These are phyloP conservation scores for Morus bassanus DNA, from an alignment of 2,797 vertebrate species.

Conservation along the genomic window DNA sequence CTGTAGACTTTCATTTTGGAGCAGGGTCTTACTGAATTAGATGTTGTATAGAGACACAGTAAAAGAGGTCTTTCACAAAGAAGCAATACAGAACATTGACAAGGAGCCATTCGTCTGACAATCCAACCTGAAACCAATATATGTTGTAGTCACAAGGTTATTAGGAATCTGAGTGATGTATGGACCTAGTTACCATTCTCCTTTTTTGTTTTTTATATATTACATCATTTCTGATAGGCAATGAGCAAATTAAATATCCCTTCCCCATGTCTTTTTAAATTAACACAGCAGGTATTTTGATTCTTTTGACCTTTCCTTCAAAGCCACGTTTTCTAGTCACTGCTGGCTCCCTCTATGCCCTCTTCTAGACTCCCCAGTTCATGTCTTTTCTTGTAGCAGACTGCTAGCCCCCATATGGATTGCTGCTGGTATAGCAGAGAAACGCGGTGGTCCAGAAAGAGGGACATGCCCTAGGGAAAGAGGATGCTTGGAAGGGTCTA, in stretches of 20 bases:
- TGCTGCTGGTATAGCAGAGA: background rate
- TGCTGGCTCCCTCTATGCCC: background rate
- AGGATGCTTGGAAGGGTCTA: background rate
- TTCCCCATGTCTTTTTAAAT: background rate
- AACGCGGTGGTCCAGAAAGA: background rate
- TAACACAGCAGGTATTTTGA: background rate
- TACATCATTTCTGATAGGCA: background rate
- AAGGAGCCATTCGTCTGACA: background rate
- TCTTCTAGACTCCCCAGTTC: background rate
- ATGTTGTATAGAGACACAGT: background rate
- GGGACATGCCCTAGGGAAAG: background rate
- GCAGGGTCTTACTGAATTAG: background rate
- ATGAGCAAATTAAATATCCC: background rate
- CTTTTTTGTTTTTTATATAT: background rate
- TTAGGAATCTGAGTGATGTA: background rate
- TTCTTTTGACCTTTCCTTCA: background rate
- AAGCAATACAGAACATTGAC: background rate
- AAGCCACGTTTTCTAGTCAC: background rate
- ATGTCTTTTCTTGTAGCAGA: background rate
- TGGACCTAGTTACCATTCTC: background rate
- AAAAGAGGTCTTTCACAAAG: background rate
- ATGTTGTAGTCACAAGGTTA: background rate
- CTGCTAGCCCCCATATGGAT: fast-evolving
- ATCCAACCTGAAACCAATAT: background rate
- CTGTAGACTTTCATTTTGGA: background rate